Conservation (phyloP, 2,797 vertebrate genomes). For the Enteromius thamalakanensis region DNA sequence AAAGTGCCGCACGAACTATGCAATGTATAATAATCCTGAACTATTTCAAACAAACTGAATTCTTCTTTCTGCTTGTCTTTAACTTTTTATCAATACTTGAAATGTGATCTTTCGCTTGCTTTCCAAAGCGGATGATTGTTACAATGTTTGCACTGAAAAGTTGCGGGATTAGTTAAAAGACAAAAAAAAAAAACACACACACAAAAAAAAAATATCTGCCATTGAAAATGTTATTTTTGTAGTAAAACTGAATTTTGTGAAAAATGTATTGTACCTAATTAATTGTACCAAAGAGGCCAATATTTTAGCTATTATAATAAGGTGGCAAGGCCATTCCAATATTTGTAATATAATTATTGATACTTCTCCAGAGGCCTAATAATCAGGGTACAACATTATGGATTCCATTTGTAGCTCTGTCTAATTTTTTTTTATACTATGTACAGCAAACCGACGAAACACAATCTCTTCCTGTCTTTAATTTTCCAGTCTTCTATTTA, state of each 20-base stretch:
- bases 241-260: slow-evolving; percentile 94
- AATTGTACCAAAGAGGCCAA: slow-evolving; percentile 99
- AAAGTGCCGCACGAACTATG: slow-evolving; percentile 98
- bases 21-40: slow-evolving; percentile 92
- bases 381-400: slow-evolving; percentile 90
- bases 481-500: slow-evolving; percentile 95
- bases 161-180: slow-evolving; percentile 91
- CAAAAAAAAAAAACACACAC: slow-evolving; percentile 60
- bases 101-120: slow-evolving; percentile 99
- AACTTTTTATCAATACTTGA: slow-evolving; percentile 99
- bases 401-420: slow-evolving; percentile 89
- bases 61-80: slow-evolving; percentile 81
- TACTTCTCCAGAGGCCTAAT: slow-evolving; percentile 86
- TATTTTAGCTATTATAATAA: slow-evolving; percentile 88
- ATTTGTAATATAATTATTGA: slow-evolving; percentile 83
- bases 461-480: slow-evolving; percentile 82
- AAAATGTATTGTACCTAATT: slow-evolving; percentile 95
- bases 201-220: slow-evolving; percentile 84
- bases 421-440: slow-evolving; percentile 78
- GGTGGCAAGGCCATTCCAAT: slow-evolving; percentile 85
- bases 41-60: slow-evolving; percentile 85
- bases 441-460: slow-evolving; percentile 88
- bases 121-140: slow-evolving; percentile 99
- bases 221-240: slow-evolving; percentile 99
- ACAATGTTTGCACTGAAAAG: slow-evolving; percentile 99